phyloP scores from a whole-genome alignment of 1,140 invertebrate species.

The Drosophila hydei region DNA sequence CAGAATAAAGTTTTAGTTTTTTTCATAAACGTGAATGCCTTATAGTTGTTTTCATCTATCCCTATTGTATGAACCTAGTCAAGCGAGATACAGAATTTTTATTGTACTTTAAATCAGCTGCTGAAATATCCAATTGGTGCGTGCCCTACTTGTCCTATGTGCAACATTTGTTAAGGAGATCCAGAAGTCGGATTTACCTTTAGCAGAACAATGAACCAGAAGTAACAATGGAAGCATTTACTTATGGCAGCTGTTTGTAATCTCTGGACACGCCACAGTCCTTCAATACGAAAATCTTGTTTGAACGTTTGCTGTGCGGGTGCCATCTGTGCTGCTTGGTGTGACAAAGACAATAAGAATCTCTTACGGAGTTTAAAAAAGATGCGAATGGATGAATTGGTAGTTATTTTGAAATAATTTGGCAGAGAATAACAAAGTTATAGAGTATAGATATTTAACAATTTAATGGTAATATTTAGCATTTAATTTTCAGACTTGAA shows the following conservation, averaged over 20 bases:
- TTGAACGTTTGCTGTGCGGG: conserved; percentile 4
- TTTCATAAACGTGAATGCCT: conserved; percentile 69
- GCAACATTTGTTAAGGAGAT: conserved; percentile 10
- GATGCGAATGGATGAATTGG: too few relatives aligned
- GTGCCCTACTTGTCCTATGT: neutral
- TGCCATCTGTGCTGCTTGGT: neutral
- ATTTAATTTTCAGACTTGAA: too few relatives aligned
- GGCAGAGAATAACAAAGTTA: too few relatives aligned
- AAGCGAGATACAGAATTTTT: neutral
- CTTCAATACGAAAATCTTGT: conserved; percentile 5
- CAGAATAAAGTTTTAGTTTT: conserved; percentile 80
- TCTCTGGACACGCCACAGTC: neutral
- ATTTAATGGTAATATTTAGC: too few relatives aligned
- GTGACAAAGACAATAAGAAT: too few relatives aligned
- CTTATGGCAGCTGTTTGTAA: conserved; percentile 18
- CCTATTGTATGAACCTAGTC: neutral
- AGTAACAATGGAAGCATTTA: neutral
- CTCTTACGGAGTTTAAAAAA: too few relatives aligned
- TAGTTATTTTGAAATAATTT: too few relatives aligned
- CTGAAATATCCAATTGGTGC: conserved; percentile 11
- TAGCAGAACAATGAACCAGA: conserved; percentile 5
- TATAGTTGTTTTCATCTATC: conserved; percentile 15
- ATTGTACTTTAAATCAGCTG: conserved; percentile 3
- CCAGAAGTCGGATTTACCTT: neutral
- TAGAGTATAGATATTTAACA: too few relatives aligned